Percentiles rank a stretch among this genome's conserved stretches.
phyloP scores from a whole-genome alignment of 2,113 vertebrate genomes.

The Cacatua alba region DNA sequence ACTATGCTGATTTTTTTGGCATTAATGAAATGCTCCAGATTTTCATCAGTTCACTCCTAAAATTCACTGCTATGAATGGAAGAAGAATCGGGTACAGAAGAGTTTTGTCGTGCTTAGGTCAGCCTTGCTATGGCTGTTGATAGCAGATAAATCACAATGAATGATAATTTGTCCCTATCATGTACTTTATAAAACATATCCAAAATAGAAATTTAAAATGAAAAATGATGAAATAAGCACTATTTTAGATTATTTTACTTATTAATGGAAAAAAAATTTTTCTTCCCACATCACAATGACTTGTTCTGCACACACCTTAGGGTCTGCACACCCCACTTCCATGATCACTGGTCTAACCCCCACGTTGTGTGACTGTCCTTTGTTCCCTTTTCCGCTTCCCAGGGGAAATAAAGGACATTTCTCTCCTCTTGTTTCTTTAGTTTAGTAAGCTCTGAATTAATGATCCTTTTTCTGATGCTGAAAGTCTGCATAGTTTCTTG shows the following conservation, averaged over 20 bases:
- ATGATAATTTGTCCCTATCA: not conserved
- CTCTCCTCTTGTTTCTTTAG: not conserved
- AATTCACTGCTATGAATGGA: not conserved
- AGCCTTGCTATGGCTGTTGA: not conserved
- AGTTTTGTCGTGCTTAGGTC: not conserved
- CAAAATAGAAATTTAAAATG: not conserved
- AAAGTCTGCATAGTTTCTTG: not conserved
- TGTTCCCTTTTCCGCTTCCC: not conserved
- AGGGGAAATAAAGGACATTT: not conserved
- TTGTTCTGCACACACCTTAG: not conserved
- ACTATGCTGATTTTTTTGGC: not conserved
- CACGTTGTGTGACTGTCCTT: fast-evolving
- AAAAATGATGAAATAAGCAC: not conserved
- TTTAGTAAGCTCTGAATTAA: not conserved
- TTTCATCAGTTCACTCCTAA: not conserved
- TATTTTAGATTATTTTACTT: not conserved
- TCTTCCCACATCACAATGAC: not conserved
- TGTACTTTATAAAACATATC: not conserved
- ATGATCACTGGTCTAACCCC: not conserved
- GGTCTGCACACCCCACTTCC: not conserved
- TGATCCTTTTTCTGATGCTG: not conserved
- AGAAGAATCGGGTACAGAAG: not conserved
- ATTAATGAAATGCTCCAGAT: not conserved
- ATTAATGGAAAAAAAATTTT: not conserved
- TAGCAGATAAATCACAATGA: not conserved